Base-by-base conservation (phyloP, 2,797 vertebrate species). In the Lagorchestes hirsutus region DNA sequence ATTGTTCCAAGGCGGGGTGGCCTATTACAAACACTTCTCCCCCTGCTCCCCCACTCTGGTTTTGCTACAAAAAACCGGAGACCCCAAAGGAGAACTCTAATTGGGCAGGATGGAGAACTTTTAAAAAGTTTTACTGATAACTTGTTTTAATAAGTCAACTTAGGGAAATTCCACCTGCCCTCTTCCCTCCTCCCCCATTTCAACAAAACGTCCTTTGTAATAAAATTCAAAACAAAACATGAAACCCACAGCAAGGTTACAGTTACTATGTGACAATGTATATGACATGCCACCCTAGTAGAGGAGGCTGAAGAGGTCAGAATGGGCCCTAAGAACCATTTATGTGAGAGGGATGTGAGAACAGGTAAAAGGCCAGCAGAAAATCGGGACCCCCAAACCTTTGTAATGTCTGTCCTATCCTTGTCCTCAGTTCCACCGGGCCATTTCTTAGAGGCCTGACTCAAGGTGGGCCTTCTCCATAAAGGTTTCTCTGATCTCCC, bases 1-100 rank as follows among this genome's bases (percentile, higher is more conserved):
- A 96, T 96, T 97, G 97, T 97, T 97, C n/a, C 13, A 67, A 18
- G 96, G 97, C 94, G 96, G 62, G 94, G 96, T 96, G 95, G 95
- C 82, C n/a, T 96, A 59, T 96, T 97, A 91, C 59, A 95, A 58
- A 95, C 95, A 90, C 96, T 95, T 94, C 96, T 97, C 94, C 95
- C 92, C 94, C 82, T 12, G 55, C 62, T 74, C 93, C 91, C 93
- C 93, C 91, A 67, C 92, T 34, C 24, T 31, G 50, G 28, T 54
- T 55, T 46, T 46, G n/a, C 74, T 22, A 40, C 67, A 46, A 46
- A 46, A 46, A 82, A 82, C 16, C 67, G 1, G 6, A 67, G 67
- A 18, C 14, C 67, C 18, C 67, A 40, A 82, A 82, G n/a, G 67
- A 24, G n/a, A 82, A 82, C n/a, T 24, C 67, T 40, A 46, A 82